These are phyloP conservation scores for Trachythela sp. DNA, from an alignment of 64 coral and sea anemone genomes.

Conservation along the genomic window DNA sequence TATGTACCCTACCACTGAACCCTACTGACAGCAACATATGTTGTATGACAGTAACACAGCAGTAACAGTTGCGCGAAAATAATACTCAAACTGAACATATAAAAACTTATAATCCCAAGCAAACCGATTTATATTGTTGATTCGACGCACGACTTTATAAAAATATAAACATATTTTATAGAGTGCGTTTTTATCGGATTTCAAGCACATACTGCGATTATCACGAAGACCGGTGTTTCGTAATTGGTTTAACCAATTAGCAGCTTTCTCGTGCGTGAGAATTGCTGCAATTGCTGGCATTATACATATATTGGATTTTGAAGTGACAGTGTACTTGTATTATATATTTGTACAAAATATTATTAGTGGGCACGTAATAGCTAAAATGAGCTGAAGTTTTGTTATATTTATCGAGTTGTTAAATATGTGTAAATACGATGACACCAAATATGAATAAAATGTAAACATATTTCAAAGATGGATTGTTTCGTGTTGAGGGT, in stretches of 20 bases:
- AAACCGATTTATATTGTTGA: background rate
- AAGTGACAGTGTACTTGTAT: background rate
- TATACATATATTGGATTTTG: background rate
- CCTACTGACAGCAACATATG: background rate
- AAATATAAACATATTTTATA: background rate
- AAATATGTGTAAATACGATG: background rate
- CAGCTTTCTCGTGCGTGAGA: background rate
- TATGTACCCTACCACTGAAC: background rate
- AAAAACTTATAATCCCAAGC: background rate
- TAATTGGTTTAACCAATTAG: background rate
- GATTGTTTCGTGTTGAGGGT: no score
- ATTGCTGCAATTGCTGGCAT: background rate
- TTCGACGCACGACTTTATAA: background rate
- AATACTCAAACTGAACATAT: background rate
- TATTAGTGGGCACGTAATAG: background rate
- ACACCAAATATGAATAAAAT: background rate
- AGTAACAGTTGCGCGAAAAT: background rate
- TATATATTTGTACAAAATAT: background rate
- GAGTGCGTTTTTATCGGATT: background rate
- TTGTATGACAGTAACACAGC: background rate
- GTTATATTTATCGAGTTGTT: background rate
- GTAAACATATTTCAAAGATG: no score
- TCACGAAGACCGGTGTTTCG: background rate
- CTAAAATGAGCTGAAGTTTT: background rate
- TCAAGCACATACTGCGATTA: background rate